Conservation (phyloP, 2,888 invertebrate species). For the Drosophila pegasa region DNA sequence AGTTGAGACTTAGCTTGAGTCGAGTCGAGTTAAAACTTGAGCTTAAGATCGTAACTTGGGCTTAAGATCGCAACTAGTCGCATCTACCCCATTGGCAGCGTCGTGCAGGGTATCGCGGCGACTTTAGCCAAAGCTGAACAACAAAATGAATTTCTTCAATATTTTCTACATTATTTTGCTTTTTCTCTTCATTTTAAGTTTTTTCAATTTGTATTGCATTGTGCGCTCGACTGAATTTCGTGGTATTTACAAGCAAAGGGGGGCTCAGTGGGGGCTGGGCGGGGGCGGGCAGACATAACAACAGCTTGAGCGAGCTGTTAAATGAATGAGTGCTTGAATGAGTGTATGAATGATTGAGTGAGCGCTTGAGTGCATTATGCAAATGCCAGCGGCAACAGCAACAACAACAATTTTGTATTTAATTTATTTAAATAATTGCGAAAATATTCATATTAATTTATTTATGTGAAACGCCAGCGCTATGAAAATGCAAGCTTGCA, state of each 20-base stretch:
- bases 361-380: conserved; percentile 58
- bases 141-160: conserved; percentile 3
- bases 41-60: too few relatives aligned
- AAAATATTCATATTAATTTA: too few relatives aligned
- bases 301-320: conserved; percentile 41
- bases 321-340: conserved; percentile 33
- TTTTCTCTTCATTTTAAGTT: conserved; percentile 1
- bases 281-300: conserved; percentile 42
- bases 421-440: too few relatives aligned
- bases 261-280: too few relatives aligned
- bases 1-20: too few relatives aligned
- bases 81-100: not conserved
- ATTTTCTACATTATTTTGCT: conserved; percentile 4
- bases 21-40: too few relatives aligned
- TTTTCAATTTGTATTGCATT: conserved; percentile 47
- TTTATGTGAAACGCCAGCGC: conserved; percentile 37
- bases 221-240: conserved; percentile 52
- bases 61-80: not conserved
- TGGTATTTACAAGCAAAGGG: conserved; percentile 46
- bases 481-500: conserved; percentile 64
- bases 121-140: not conserved
- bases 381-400: conserved; percentile 41
- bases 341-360: conserved; percentile 50
- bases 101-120: not conserved
- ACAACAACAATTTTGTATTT: conserved; percentile 13